A percentile compares a stretch with the other conserved stretches of the same genome.
Conservation (phyloP, 2,888 invertebrate species). For the Branchipolynoe longqiensis region DNA sequence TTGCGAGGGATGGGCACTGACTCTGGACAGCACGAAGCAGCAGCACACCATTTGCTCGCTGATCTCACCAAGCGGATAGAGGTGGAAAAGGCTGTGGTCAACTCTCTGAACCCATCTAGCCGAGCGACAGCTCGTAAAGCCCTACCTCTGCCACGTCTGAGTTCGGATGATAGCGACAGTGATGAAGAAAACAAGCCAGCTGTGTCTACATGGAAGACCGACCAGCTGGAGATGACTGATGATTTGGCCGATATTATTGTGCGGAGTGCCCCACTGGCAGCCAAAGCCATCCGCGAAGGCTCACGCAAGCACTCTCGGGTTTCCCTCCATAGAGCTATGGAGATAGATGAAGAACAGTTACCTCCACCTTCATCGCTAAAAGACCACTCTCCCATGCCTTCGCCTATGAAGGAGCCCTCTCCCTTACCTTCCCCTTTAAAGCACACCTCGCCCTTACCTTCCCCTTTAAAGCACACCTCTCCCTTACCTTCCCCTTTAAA, state of each 20-base stretch:
- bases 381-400: neutral
- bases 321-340: neutral
- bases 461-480: too few species aligned
- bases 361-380: neutral
- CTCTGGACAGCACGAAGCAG: neutral
- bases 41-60: neutral
- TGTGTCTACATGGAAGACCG: neutral
- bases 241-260: constrained; percentile 55
- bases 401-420: neutral
- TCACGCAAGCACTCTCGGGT: neutral
- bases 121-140: neutral
- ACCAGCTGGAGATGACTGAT: constrained; percentile 36
- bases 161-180: constrained; percentile 1
- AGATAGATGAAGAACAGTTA: neutral
- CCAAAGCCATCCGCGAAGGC: constrained; percentile 52
- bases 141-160: neutral
- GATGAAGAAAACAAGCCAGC: neutral
- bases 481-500: neutral
- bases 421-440: too few species aligned
- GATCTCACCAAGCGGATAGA: constrained; percentile 21
- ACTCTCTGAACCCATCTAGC: neutral
- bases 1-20: constrained; percentile 28
- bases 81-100: neutral
- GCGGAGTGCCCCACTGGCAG: constrained; percentile 39
- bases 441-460: neutral